Evolutionary conservation across 2,888 invertebrate genomes (phyloP).

Genomic region (Eristalinus aeneus): DNA sequence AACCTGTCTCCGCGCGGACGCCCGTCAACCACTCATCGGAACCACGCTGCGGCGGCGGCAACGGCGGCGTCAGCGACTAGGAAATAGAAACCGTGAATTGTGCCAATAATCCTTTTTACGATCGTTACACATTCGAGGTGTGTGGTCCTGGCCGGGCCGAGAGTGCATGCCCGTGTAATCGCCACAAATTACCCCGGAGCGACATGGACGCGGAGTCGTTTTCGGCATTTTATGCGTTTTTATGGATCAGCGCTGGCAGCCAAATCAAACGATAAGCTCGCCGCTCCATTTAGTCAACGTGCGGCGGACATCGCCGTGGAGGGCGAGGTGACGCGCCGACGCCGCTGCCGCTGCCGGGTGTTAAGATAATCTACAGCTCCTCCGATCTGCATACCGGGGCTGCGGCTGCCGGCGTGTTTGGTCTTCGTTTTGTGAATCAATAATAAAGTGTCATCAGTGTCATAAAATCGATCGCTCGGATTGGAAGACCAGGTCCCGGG

Average conservation of each 20-base stretch:
- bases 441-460: conserved; percentile 71
- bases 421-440: conserved; percentile 63
- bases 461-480: conserved; percentile 69
- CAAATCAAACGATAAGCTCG: conserved; percentile 21
- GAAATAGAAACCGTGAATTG: conserved; percentile 62
- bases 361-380: conserved; percentile 63
- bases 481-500: conserved; percentile 61
- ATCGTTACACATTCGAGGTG: conserved; percentile 67
- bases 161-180: conserved; percentile 69
- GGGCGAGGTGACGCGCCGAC: not conserved
- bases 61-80: not conserved
- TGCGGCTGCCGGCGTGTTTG: conserved; percentile 33
- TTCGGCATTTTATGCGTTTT: not conserved
- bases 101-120: conserved; percentile 70
- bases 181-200: conserved; percentile 28
- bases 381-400: conserved; percentile 54
- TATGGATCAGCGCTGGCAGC: conserved; percentile 20
- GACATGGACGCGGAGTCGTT: not conserved
- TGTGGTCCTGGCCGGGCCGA: conserved; percentile 48
- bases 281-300: not conserved
- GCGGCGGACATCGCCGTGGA: not conserved
- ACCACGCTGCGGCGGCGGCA: not conserved
- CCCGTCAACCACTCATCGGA: conserved; percentile 2
- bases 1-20: conserved; percentile 15
- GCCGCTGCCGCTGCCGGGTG: conserved; percentile 24